Conservation (phyloP, 2,797 vertebrate species). For the Syncerus caffer region DNA sequence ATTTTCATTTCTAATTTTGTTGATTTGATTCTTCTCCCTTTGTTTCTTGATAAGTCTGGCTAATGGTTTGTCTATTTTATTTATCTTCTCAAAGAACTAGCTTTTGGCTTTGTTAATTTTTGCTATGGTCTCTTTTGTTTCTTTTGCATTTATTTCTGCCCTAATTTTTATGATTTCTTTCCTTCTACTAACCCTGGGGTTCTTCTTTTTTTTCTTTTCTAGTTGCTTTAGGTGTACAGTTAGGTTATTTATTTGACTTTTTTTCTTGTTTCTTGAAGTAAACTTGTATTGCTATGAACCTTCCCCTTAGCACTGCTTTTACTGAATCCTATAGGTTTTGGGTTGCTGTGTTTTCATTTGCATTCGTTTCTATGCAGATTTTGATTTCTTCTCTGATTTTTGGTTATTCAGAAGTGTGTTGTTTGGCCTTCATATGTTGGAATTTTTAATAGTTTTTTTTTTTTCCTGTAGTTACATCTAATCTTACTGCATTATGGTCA, state of each 20-base stretch:
- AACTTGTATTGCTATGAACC: background rate
- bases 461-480: background rate
- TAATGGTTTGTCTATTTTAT: background rate
- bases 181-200: background rate
- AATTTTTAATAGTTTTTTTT: background rate
- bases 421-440: background rate
- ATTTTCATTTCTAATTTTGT: background rate
- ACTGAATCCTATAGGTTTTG: background rate
- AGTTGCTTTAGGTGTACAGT: background rate
- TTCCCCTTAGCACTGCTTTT: background rate
- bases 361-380: background rate
- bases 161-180: background rate
- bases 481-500: background rate
- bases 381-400: background rate
- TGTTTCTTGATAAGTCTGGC: background rate
- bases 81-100: background rate
- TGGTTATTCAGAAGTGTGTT: background rate
- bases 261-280: background rate
- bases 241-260: background rate
- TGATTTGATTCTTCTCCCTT: background rate
- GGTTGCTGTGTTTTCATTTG: background rate
- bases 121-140: background rate
- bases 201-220: background rate
- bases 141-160: background rate
- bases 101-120: background rate